Conservation (phyloP, 2,797 vertebrate genomes). For the Sebastes hubbsi region DNA sequence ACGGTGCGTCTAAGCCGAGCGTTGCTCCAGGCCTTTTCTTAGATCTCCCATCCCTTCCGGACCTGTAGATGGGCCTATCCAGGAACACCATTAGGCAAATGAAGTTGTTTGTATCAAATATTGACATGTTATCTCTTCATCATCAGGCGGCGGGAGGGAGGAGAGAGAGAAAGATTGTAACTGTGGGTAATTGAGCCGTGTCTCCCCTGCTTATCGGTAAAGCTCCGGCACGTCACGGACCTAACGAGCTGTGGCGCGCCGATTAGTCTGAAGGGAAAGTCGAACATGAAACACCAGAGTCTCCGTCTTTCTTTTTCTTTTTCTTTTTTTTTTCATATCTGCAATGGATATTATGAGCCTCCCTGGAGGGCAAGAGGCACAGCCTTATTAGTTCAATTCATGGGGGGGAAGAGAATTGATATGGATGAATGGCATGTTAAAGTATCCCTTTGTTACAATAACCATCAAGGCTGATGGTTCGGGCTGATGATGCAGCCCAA, state of each 20-base stretch:
- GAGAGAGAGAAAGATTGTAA: slow-evolving; percentile 79
- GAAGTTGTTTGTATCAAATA: slow-evolving; percentile 83
- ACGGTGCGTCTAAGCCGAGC: slow-evolving; percentile 41
- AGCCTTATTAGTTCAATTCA: slow-evolving; percentile 85
- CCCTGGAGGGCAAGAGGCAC: slow-evolving; percentile 80
- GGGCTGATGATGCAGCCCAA: slow-evolving; percentile 76
- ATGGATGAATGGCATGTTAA: slow-evolving; percentile 79
- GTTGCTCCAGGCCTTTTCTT: slow-evolving; percentile 71
- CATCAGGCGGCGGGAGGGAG: slow-evolving; percentile 65
- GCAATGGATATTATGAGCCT: slow-evolving; percentile 80
- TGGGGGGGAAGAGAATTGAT: slow-evolving; percentile 75
- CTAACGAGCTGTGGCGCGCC: slow-evolving; percentile 83
- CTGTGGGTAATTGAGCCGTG: slow-evolving; percentile 83
- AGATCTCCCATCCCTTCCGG: slow-evolving; percentile 73
- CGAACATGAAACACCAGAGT: slow-evolving; percentile 79
- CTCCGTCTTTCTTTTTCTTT: slow-evolving; percentile 66
- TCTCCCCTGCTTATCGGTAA: slow-evolving; percentile 83
- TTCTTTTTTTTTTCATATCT: slow-evolving; percentile 70
- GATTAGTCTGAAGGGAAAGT: slow-evolving; percentile 83
- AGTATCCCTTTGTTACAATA: slow-evolving; percentile 82
- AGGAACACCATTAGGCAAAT: slow-evolving; percentile 81
- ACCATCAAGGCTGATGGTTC: slow-evolving; percentile 79
- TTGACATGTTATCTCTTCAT: slow-evolving; percentile 83
- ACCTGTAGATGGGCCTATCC: slow-evolving; percentile 73
- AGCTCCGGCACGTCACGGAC: slow-evolving; percentile 80